These are phyloP conservation scores for Eufriesea mexicana DNA, from an alignment of 1,140 invertebrate species.

Conservation along the genomic window DNA sequence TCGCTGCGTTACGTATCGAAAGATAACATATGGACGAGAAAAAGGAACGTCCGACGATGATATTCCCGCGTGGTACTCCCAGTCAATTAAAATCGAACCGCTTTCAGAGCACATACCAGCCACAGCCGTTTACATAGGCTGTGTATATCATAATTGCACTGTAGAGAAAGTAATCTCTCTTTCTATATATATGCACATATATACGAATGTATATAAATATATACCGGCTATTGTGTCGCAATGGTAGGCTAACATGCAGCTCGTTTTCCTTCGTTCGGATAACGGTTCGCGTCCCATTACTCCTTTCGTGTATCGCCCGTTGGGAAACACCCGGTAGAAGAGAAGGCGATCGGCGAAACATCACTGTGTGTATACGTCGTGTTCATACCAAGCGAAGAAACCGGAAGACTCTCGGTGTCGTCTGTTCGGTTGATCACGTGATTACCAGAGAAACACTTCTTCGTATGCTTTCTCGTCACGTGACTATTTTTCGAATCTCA, in stretches of 20 bases:
- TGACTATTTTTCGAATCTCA: background rate
- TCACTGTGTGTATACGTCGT: background rate
- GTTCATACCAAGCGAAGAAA: background rate
- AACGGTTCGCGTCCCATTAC: constrained; percentile 46
- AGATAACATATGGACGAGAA: background rate
- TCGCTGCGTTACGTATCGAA: background rate
- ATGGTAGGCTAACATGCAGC: constrained; percentile 21
- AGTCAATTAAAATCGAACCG: constrained; percentile 22
- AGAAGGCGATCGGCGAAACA: background rate
- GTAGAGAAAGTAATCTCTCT: constrained; percentile 66
- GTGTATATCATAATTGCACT: constrained; percentile 39
- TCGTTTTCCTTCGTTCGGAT: constrained; percentile 45
- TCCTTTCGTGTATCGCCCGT: constrained; percentile 3
- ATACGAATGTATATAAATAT: background rate
- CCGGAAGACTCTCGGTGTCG: background rate
- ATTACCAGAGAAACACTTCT: background rate
- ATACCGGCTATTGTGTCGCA: constrained; percentile 62
- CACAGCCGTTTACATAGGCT: background rate
- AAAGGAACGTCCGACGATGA: background rate
- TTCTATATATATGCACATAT: constrained; percentile 4
- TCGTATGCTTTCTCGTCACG: background rate
- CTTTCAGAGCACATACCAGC: constrained; percentile 19
- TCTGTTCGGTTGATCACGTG: background rate
- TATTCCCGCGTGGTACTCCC: background rate
- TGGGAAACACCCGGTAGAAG: constrained; percentile 12